These are phyloP conservation scores for Lithobates sylvaticus DNA, from an alignment of 2,797 vertebrate species.

Conservation along the genomic window DNA sequence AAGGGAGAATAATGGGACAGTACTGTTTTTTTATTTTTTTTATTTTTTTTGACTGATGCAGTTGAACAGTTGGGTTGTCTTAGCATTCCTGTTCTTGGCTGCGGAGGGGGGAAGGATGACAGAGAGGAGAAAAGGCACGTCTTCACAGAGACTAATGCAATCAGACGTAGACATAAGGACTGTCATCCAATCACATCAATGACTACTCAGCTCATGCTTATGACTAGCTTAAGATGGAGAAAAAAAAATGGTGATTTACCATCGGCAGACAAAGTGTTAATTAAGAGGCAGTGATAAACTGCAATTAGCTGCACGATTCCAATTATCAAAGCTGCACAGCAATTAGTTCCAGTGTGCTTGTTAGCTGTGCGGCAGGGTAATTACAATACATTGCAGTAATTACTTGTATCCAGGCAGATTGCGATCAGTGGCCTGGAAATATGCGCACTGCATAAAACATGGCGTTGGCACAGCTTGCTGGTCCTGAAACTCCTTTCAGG, in stretches of 20 bases:
- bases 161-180: neutral
- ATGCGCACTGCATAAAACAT: slow-evolving; percentile 34
- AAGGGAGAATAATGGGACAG: too few relatives aligned
- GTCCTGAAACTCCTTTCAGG: neutral
- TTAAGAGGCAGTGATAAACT: slow-evolving; percentile 25
- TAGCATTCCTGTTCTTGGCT: neutral
- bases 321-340: slow-evolving; percentile 56
- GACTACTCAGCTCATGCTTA: neutral
- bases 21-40: too few relatives aligned
- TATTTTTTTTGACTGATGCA: neutral
- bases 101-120: too few relatives aligned
- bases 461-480: slow-evolving; percentile 14
- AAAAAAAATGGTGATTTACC: neutral
- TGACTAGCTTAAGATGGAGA: neutral
- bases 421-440: slow-evolving; percentile 48
- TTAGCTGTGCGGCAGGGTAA: slow-evolving; percentile 57
- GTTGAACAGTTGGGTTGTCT: neutral
- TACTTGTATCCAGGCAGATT: slow-evolving; percentile 60
- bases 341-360: slow-evolving; percentile 60
- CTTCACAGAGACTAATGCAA: neutral
- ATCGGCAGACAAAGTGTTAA: slow-evolving; percentile 20
- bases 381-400: slow-evolving; percentile 59
- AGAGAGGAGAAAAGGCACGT: neutral
- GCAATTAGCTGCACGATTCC: slow-evolving; percentile 60
- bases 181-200: neutral